Conservation (phyloP, 2,113 vertebrate genomes). For the Alethe diademata region DNA sequence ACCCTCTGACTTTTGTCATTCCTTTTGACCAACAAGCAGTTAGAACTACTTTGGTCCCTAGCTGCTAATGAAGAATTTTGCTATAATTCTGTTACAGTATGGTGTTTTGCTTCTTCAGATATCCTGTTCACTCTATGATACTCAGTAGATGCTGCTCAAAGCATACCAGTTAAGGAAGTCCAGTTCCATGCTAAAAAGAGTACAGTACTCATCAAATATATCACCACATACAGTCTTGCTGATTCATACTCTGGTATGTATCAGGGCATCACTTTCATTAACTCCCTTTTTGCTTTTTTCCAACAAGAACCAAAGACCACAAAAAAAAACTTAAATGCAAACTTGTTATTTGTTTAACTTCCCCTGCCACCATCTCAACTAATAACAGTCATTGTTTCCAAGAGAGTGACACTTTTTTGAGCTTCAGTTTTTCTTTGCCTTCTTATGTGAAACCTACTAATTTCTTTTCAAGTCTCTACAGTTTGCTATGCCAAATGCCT, state of each 20-base stretch:
- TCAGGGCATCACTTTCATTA: not conserved
- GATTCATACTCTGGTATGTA: not conserved
- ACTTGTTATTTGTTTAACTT: slow-evolving; percentile 52
- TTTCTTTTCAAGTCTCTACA: slow-evolving; percentile 42
- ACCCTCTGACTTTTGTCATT: not conserved
- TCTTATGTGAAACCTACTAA: slow-evolving; percentile 35
- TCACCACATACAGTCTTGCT: not conserved
- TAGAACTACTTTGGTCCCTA: not conserved
- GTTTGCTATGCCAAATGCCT: slow-evolving; percentile 13
- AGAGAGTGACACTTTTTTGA: not conserved
- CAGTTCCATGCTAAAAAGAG: not conserved
- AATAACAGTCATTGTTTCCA: slow-evolving; percentile 14
- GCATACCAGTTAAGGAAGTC: not conserved
- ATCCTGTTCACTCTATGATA: not conserved
- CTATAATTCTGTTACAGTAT: not conserved
- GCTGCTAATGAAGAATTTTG: not conserved
- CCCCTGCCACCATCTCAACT: not conserved
- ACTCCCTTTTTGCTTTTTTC: not conserved
- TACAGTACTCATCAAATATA: not conserved
- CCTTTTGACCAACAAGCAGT: not conserved
- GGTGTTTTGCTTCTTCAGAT: not conserved
- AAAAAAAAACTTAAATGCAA: slow-evolving; percentile 32
- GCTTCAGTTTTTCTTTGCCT: slow-evolving; percentile 8
- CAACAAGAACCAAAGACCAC: not conserved
- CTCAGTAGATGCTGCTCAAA: not conserved